phyloP scores from a whole-genome alignment of 1,140 invertebrate species.

The Polypedilum vanderplanki region DNA sequence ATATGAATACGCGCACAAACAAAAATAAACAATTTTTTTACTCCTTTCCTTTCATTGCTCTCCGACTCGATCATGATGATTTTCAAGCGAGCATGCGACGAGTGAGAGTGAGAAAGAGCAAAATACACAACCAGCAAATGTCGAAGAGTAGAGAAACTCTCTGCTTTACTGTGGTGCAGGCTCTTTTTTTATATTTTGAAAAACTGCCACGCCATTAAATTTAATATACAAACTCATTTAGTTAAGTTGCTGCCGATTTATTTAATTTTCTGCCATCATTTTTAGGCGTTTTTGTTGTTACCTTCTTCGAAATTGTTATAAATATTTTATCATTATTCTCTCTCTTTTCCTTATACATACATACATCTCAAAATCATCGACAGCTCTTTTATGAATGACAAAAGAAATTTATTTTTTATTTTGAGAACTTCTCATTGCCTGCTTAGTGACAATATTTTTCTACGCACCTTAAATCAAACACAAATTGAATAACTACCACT shows the following conservation, averaged over 20 bases:
- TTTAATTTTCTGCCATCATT: conserved; percentile 32
- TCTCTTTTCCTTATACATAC: background rate
- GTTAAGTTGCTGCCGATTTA: conserved; percentile 46
- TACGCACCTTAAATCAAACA: no score
- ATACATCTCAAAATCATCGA: no score
- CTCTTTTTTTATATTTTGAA: conserved; percentile 33
- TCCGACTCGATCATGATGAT: background rate
- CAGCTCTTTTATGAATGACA: no score
- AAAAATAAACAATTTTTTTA: background rate
- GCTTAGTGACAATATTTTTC: no score
- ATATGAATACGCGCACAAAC: background rate
- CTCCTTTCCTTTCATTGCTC: background rate
- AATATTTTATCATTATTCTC: conserved; percentile 27
- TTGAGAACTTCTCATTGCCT: no score
- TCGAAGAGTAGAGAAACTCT: no score
- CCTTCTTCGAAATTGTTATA: conserved; percentile 28
- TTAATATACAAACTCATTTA: conserved; percentile 46
- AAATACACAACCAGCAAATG: no score
- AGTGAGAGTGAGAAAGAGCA: no score
- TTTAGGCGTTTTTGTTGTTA: conserved; percentile 27
- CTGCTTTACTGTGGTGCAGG: conserved; percentile 6
- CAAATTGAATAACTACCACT: no score
- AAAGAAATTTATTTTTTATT: no score
- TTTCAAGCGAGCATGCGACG: background rate
- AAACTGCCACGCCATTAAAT: conserved; percentile 47